phyloP scores from a whole-genome alignment of 1,140 invertebrate genomes.

The Drosophila kurseongensis region DNA sequence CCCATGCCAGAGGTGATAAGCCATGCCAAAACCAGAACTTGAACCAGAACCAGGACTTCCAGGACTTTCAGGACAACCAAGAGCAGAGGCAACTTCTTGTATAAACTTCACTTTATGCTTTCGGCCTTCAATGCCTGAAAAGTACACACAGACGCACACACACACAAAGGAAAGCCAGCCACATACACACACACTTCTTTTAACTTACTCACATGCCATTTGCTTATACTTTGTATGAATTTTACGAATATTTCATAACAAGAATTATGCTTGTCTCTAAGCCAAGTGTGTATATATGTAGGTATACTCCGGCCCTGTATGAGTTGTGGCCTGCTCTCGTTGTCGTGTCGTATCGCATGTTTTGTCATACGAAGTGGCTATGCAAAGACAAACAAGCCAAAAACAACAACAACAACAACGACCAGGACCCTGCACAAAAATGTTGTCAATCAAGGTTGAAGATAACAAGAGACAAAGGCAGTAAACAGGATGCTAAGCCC shows the following conservation, averaged over 20 bases:
- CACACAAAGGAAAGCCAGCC: neutral
- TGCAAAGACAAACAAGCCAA: slow-evolving; percentile 64
- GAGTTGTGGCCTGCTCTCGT: slow-evolving; percentile 38
- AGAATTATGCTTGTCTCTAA: slow-evolving; percentile 59
- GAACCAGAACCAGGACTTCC: slow-evolving; percentile 11
- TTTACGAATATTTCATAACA: slow-evolving; percentile 80
- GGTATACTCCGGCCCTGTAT: neutral
- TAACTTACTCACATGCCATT: slow-evolving; percentile 60
- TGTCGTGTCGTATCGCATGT: slow-evolving; percentile 76
- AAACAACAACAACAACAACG: slow-evolving; percentile 25
- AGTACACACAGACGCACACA: slow-evolving; percentile 25
- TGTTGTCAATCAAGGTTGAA: slow-evolving; percentile 76
- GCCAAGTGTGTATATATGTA: slow-evolving; percentile 25
- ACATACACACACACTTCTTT: slow-evolving; percentile 21
- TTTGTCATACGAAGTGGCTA: slow-evolving; percentile 77
- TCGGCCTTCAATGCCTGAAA: slow-evolving; percentile 52
- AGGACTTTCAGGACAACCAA: slow-evolving; percentile 1
- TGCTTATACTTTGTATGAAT: slow-evolving; percentile 77
- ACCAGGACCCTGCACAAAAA: slow-evolving; percentile 60
- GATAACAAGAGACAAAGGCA: slow-evolving; percentile 68
- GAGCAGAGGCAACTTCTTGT: slow-evolving; percentile 63
- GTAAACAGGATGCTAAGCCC: slow-evolving; percentile 35
- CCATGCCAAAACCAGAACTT: slow-evolving; percentile 61
- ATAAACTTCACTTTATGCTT: slow-evolving; percentile 73
- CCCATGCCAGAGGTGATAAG: slow-evolving; percentile 75